phyloP scores from a whole-genome alignment of 2,113 vertebrate genomes.

The Paracanthobrama guichenoti region DNA sequence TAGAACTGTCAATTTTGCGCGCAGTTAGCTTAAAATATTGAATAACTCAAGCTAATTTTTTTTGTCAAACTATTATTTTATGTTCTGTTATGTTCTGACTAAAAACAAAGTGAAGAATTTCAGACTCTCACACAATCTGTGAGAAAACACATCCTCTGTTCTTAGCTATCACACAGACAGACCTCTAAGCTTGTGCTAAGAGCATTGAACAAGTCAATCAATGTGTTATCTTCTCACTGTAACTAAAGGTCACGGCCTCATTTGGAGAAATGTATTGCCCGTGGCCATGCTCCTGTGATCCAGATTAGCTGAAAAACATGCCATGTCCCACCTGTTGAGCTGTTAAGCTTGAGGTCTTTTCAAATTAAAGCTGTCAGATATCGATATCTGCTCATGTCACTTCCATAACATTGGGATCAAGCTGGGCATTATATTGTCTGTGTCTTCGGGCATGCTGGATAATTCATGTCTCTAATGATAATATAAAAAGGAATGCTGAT shows the following conservation, averaged over 20 bases:
- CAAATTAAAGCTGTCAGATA: constrained; percentile 37
- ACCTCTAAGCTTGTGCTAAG: constrained; percentile 28
- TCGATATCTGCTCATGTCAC: constrained; percentile 9
- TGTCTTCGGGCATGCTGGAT: neutral
- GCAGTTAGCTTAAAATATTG: neutral
- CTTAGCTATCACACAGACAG: neutral
- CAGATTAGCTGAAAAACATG: constrained; percentile 42
- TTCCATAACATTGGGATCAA: constrained; percentile 13
- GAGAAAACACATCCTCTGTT: constrained; percentile 1
- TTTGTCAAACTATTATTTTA: too few relatives aligned
- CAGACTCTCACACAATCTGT: neutral
- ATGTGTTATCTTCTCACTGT: constrained; percentile 47
- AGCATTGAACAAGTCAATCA: constrained; percentile 50
- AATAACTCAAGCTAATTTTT: neutral
- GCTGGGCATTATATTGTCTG: constrained; percentile 23
- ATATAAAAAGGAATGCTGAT: neutral
- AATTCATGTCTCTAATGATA: neutral
- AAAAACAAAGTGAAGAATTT: neutral
- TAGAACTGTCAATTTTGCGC: neutral
- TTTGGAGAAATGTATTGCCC: constrained; percentile 52
- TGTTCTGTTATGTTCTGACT: constrained; percentile 36
- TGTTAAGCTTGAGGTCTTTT: neutral
- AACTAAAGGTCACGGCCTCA: constrained; percentile 49
- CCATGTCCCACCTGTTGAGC: constrained; percentile 26
- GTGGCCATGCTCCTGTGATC: constrained; percentile 34